Percentiles rank a stretch among this genome's conserved stretches.
phyloP scores from a whole-genome alignment of 2,888 invertebrate genomes.

The Monoplex corrugatus region DNA sequence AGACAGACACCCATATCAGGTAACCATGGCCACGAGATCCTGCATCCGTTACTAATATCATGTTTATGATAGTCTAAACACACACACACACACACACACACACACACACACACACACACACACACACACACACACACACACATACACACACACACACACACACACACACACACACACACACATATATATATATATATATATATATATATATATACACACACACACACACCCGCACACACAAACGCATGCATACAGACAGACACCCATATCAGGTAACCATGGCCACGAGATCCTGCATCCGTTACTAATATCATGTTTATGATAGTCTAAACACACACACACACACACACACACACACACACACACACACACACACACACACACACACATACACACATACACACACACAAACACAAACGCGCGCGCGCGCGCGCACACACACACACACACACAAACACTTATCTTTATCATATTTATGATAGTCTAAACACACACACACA shows the following conservation, averaged over 20 bases:
- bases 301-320: too few relatives aligned
- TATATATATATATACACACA: background rate
- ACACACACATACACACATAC: background rate
- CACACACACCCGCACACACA: background rate
- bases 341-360: constrained; percentile 9
- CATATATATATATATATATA: background rate
- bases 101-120: background rate
- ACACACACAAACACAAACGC: too few relatives aligned
- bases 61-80: too few relatives aligned
- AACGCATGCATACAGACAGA: background rate
- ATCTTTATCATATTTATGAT: too few relatives aligned
- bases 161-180: constrained; percentile 3
- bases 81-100: background rate
- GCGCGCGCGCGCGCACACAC: too few relatives aligned
- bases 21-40: too few relatives aligned
- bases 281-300: too few relatives aligned
- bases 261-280: background rate
- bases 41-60: too few relatives aligned
- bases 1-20: background rate
- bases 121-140: background rate
- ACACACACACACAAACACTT: too few relatives aligned
- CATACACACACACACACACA: background rate
- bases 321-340: background rate
- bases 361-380: constrained; percentile 20
- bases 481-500: too few relatives aligned